A percentile compares a stretch with the other conserved stretches of the same genome.
phyloP scores from a whole-genome alignment of 2,113 vertebrate species.

The Albula goreensis region DNA sequence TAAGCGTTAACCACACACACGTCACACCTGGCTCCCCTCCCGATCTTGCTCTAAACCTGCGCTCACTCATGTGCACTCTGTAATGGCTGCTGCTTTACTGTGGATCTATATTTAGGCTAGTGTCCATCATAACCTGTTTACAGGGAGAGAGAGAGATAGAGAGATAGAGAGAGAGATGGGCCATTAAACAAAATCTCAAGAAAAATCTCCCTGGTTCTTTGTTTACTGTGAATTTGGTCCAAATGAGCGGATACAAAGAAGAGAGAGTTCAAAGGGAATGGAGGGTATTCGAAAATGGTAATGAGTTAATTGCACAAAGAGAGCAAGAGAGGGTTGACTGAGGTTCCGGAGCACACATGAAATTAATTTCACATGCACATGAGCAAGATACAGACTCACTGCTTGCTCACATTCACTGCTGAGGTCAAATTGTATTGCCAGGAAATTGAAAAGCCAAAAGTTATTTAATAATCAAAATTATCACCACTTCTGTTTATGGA shows the following conservation, averaged over 20 bases:
- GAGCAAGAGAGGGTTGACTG: not conserved
- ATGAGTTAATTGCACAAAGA: not conserved
- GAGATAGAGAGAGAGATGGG: too few relatives aligned
- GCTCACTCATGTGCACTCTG: not conserved
- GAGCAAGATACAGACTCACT: not conserved
- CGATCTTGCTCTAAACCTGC: not conserved
- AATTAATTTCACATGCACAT: not conserved
- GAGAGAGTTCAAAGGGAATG: not conserved
- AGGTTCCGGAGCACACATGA: not conserved
- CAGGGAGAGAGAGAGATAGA: not conserved
- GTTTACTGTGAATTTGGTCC: not conserved
- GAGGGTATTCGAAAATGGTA: not conserved
- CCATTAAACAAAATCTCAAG: not conserved
- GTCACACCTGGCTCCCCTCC: not conserved
- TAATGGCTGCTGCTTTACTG: not conserved
- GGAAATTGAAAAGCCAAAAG: not conserved
- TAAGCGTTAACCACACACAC: slow-evolving; percentile 48
- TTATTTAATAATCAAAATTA: not conserved
- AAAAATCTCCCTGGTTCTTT: not conserved
- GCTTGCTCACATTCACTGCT: not conserved
- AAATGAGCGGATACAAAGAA: not conserved
- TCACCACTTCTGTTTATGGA: not conserved
- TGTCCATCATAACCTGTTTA: not conserved
- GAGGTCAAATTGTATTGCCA: not conserved
- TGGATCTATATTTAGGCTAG: too few relatives aligned